Percentiles rank a stretch among this genome's conserved stretches.
Evolutionary conservation across 2,113 vertebrate genomes (phyloP).

Genomic region (Paracanthobrama guichenoti): DNA sequence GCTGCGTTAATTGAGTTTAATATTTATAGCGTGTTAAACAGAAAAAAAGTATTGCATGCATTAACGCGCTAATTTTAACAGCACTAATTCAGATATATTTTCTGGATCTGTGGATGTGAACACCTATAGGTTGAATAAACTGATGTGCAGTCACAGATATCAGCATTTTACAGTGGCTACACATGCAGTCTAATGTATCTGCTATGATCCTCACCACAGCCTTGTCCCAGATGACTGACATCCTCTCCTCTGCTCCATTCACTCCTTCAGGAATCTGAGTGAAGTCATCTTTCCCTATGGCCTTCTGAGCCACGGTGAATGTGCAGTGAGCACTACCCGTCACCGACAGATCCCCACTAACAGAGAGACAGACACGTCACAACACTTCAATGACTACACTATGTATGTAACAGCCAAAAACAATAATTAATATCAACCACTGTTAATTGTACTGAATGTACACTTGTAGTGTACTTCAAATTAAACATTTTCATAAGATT

Average conservation of each 20-base stretch:
- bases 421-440: too few relatives aligned
- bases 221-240: conserved; percentile 97
- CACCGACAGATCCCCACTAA: conserved; percentile 92
- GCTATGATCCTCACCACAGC: conserved; percentile 85
- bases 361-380: not conserved
- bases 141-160: not conserved
- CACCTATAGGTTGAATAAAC: not conserved
- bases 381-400: not conserved
- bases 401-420: too few relatives aligned
- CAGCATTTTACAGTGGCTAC: too few relatives aligned
- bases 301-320: conserved; percentile 97
- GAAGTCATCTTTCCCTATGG: conserved; percentile 98
- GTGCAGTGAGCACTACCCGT: conserved; percentile 94
- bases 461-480: too few relatives aligned
- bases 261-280: conserved; percentile 95
- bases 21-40: too few relatives aligned
- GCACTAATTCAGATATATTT: not conserved
- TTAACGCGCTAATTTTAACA: too few relatives aligned
- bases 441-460: too few relatives aligned
- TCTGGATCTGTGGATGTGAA: not conserved
- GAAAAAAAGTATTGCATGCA: too few relatives aligned
- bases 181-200: too few relatives aligned
- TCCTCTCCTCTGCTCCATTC: conserved; percentile 93
- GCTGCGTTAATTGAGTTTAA: too few relatives aligned
- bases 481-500: too few relatives aligned